phyloP scores from a whole-genome alignment of 2,888 invertebrate genomes.

The Lithophane leautieri region DNA sequence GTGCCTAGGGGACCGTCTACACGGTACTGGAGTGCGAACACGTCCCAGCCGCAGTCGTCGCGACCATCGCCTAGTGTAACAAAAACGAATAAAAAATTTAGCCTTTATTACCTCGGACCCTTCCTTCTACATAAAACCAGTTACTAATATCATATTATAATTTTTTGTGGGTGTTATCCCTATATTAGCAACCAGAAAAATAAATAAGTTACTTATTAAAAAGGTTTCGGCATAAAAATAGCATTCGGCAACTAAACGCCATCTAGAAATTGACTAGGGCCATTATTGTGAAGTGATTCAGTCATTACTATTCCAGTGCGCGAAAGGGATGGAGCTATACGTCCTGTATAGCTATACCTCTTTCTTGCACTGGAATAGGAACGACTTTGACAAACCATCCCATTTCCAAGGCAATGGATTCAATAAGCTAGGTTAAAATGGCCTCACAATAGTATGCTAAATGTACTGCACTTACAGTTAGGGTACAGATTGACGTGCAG shows the following conservation, averaged over 20 bases:
- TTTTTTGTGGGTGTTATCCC: not conserved
- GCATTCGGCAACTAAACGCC: not conserved
- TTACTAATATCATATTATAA: not conserved
- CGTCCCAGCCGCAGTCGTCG: slow-evolving; percentile 97
- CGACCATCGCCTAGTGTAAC: slow-evolving; percentile 83
- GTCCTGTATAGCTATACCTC: too few relatives aligned
- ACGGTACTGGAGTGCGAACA: slow-evolving; percentile 96
- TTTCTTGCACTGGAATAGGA: too few relatives aligned
- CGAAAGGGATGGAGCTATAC: too few relatives aligned
- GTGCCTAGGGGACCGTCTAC: slow-evolving; percentile 97
- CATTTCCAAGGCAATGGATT: not conserved
- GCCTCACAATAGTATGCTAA: too few relatives aligned
- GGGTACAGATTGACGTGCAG: slow-evolving; percentile 94
- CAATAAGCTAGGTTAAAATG: not conserved
- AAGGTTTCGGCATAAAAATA: not conserved
- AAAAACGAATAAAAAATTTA: not conserved
- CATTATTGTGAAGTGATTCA: too few relatives aligned
- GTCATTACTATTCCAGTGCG: too few relatives aligned
- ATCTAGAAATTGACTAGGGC: not conserved
- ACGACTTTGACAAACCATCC: not conserved
- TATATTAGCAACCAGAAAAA: too few relatives aligned
- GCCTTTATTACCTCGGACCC: not conserved
- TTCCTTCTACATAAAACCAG: not conserved
- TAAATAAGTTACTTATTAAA: too few relatives aligned
- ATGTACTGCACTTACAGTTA: slow-evolving; percentile 79